These are phyloP conservation scores for Ptychodera flava DNA, from an alignment of 35 echinoderm and acorn worm genomes.

Conservation along the genomic window DNA sequence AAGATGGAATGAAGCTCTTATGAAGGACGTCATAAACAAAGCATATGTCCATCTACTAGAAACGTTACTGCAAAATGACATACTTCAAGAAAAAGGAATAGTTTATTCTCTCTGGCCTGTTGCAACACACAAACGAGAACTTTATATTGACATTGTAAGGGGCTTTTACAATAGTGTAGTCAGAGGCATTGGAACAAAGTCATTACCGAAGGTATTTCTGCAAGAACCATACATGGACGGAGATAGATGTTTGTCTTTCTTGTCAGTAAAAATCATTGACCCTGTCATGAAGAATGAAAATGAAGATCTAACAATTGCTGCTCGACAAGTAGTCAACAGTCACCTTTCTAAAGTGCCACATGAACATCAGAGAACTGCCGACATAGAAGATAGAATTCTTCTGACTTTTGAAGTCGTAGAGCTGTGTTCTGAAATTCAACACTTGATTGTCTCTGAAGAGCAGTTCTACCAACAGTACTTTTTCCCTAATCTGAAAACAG, in stretches of 20 bases:
- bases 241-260: not conserved
- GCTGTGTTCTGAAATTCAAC: not conserved
- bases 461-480: not conserved
- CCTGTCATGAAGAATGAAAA: not conserved
- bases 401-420: not conserved
- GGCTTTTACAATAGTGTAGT: conserved; percentile 51
- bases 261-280: not conserved
- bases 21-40: conserved; percentile 29
- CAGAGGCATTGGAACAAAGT: not conserved
- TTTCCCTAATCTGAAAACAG: not conserved
- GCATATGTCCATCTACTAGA: conserved; percentile 31
- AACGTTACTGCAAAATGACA: not conserved
- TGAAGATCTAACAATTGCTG: not conserved
- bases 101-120: conserved; percentile 51
- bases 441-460: not conserved
- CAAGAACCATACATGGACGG: not conserved
- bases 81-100: not conserved
- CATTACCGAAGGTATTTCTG: not conserved
- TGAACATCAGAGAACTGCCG: not conserved
- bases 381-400: not conserved
- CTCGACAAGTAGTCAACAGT: not conserved
- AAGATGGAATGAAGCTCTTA: conserved; percentile 52
- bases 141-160: conserved; percentile 27
- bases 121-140: not conserved
- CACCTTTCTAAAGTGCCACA: not conserved